Percentiles rank a stretch among this genome's conserved stretches.
Conservation (phyloP, 2,113 vertebrate species). For the Dipodomys merriami region DNA sequence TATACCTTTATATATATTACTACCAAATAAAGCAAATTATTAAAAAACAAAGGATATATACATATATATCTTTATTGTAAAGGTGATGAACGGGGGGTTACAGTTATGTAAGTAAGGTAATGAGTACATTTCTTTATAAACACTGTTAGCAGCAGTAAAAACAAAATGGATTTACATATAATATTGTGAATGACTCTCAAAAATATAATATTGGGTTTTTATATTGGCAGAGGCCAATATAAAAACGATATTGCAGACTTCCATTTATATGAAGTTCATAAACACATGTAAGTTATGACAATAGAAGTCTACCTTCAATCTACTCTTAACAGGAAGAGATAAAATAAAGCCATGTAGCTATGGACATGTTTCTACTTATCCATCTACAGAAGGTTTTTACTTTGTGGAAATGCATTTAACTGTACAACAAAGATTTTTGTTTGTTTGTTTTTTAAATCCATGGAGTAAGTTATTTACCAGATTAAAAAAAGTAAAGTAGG, state of each 20-base stretch:
- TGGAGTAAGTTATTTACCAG: not conserved
- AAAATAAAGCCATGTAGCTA: not conserved
- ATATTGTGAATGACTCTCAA: not conserved
- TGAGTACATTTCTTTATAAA: too few species aligned
- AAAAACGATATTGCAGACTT: not conserved
- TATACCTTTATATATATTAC: too few species aligned
- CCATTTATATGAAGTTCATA: not conserved
- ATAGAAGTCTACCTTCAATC: not conserved
- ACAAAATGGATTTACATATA: not conserved
- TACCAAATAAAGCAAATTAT: too few species aligned
- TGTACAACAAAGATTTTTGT: not conserved
- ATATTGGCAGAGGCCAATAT: not conserved
- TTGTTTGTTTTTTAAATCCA: not conserved
- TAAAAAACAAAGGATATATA: too few species aligned
- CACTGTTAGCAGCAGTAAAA: not conserved
- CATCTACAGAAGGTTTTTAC: not conserved
- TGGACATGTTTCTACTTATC: not conserved
- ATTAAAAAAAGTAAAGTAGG: not conserved
- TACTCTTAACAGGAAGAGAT: not conserved
- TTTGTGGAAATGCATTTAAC: slow-evolving; percentile 16
- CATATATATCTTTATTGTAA: too few species aligned
- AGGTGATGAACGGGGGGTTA: too few species aligned
- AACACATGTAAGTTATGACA: not conserved
- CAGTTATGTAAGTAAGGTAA: too few species aligned
- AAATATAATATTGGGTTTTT: not conserved